These are phyloP conservation scores for Onychostoma macrolepis DNA, from an alignment of 2,113 vertebrate species.

Conservation along the genomic window DNA sequence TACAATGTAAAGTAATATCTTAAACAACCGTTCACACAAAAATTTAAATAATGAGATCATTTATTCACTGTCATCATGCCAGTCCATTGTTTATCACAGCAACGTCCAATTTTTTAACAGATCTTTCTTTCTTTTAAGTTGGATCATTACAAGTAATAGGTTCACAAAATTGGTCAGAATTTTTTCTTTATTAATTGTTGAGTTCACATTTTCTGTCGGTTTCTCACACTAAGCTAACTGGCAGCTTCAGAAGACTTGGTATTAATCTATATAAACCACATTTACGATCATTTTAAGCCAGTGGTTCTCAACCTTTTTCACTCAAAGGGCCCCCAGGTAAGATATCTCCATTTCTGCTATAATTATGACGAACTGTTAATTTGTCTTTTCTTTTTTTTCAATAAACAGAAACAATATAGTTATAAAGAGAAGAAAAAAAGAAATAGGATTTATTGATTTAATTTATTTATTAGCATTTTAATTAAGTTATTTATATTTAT, in stretches of 20 bases:
- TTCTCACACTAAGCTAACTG: neutral
- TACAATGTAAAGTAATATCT: constrained; percentile 33
- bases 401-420: neutral
- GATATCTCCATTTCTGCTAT: neutral
- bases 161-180: neutral
- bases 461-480: neutral
- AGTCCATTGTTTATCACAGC: neutral
- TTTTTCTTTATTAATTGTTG: neutral
- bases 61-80: neutral
- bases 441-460: neutral
- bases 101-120: neutral
- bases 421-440: neutral
- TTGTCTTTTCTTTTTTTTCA: neutral
- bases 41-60: neutral
- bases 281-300: neutral
- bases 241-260: neutral
- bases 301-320: neutral
- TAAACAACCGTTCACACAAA: neutral
- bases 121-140: neutral
- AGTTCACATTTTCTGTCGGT: neutral
- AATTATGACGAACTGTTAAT: neutral
- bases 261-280: neutral
- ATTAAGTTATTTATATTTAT: neutral
- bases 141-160: neutral
- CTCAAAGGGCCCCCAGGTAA: neutral